phyloP scores from a whole-genome alignment of 2,113 vertebrate genomes.

The Sinocyclocheilus maitianheensis region DNA sequence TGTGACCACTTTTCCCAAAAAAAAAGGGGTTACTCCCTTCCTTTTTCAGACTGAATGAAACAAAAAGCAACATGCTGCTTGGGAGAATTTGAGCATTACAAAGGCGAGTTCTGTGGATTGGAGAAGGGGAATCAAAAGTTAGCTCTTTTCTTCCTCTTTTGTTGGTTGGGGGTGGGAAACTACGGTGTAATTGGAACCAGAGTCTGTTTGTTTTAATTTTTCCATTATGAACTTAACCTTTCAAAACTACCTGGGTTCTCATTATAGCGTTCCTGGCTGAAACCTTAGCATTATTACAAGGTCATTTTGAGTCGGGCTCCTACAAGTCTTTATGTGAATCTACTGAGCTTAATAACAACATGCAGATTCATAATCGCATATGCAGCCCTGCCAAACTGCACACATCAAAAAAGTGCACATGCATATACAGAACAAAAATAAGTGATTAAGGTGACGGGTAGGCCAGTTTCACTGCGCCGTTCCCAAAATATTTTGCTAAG shows the following conservation, averaged over 20 bases:
- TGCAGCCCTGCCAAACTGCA: slow-evolving; percentile 30
- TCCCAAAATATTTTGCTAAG: slow-evolving; percentile 8
- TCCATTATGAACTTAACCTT: slow-evolving; percentile 72
- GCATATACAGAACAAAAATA: not conserved
- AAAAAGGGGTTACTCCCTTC: not conserved
- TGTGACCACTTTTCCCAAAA: not conserved
- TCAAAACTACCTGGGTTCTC: slow-evolving; percentile 67
- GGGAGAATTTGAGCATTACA: not conserved
- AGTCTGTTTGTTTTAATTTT: slow-evolving; percentile 67
- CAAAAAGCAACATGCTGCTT: not conserved
- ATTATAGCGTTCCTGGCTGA: slow-evolving; percentile 53
- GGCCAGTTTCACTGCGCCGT: not conserved
- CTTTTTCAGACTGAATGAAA: not conserved
- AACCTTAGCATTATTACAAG: slow-evolving; percentile 51
- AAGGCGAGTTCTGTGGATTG: not conserved
- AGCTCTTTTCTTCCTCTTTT: slow-evolving; percentile 52
- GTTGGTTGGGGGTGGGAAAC: slow-evolving; percentile 64
- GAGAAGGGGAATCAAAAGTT: slow-evolving; percentile 60
- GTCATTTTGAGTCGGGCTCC: slow-evolving; percentile 36
- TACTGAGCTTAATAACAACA: slow-evolving; percentile 54
- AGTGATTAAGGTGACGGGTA: not conserved
- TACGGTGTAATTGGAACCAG: slow-evolving; percentile 72
- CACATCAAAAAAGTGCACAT: slow-evolving; percentile 26
- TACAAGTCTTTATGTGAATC: slow-evolving; percentile 37
- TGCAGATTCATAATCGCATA: slow-evolving; percentile 39